A percentile compares a stretch with the other conserved stretches of the same genome.
Conservation (phyloP, 2,888 invertebrate genomes). For the Ectemnius continuus region DNA sequence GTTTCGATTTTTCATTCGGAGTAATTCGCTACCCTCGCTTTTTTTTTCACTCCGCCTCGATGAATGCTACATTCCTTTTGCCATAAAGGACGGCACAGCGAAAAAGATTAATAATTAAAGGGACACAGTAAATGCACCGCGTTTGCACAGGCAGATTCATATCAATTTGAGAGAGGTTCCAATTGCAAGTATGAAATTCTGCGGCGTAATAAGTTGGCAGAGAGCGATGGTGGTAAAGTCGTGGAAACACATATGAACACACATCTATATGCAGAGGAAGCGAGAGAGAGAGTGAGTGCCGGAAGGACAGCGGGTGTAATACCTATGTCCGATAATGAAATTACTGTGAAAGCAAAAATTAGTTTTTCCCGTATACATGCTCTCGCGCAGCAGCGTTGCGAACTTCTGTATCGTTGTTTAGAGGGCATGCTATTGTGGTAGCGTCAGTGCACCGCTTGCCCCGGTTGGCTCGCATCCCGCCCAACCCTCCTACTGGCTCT, state of each 20-base stretch:
- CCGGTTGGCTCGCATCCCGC: constrained; percentile 25
- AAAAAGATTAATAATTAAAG: too few relatives aligned
- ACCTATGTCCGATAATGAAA: constrained; percentile 1
- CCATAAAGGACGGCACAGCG: too few relatives aligned
- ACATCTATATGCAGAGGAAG: background rate
- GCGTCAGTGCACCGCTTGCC: constrained; percentile 46
- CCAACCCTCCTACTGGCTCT: constrained; percentile 29
- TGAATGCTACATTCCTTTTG: too few relatives aligned
- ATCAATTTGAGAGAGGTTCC: too few relatives aligned
- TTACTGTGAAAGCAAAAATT: background rate
- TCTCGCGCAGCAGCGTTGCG: background rate
- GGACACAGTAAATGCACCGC: too few relatives aligned
- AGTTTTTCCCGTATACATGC: background rate
- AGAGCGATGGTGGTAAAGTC: constrained; percentile 1
- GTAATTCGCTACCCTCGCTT: too few relatives aligned
- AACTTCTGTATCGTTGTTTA: constrained; percentile 3
- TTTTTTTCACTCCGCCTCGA: too few relatives aligned
- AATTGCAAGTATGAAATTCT: too few relatives aligned
- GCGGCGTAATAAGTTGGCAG: background rate
- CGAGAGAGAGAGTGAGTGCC: constrained; percentile 26
- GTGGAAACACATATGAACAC: too few relatives aligned
- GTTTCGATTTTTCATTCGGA: too few relatives aligned
- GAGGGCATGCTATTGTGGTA: constrained; percentile 22
- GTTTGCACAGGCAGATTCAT: too few relatives aligned
- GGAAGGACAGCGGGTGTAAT: background rate